Conservation (phyloP, 64 coral and sea anemone genomes). For the Cladopsammia gracilis region DNA sequence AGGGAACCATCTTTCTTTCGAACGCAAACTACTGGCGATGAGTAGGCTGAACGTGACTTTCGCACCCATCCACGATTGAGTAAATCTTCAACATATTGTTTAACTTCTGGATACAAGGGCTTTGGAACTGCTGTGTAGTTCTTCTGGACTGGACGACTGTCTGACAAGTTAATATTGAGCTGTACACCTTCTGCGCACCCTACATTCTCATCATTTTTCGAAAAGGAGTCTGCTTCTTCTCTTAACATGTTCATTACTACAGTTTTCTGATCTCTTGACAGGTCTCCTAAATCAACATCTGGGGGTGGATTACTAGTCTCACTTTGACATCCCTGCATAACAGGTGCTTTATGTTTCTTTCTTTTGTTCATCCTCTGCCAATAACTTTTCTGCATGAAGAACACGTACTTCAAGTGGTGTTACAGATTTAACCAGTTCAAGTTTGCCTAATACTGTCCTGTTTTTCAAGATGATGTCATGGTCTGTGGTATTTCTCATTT, state of each 20-base stretch:
- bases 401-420: constrained; percentile 33
- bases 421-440: constrained; percentile 50
- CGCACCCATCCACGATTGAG: constrained; percentile 35
- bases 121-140: constrained; percentile 44
- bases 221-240: too few relatives aligned
- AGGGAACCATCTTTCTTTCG: constrained; percentile 30
- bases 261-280: too few relatives aligned
- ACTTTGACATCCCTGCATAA: not conserved
- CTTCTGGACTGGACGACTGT: constrained; percentile 38
- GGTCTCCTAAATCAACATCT: too few relatives aligned
- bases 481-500: constrained; percentile 18
- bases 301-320: not conserved
- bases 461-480: constrained; percentile 41
- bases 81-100: constrained; percentile 38
- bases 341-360: not conserved
- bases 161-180: constrained; percentile 29
- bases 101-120: constrained; percentile 37
- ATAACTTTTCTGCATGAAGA: not conserved
- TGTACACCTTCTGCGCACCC: constrained; percentile 33
- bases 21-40: constrained; percentile 44
- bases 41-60: constrained; percentile 40
- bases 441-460: constrained; percentile 20
- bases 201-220: constrained; percentile 33
- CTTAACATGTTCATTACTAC: too few relatives aligned
- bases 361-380: not conserved